These are phyloP conservation scores for Atta colombica DNA, from an alignment of 1,140 invertebrate species.

Conservation along the genomic window DNA sequence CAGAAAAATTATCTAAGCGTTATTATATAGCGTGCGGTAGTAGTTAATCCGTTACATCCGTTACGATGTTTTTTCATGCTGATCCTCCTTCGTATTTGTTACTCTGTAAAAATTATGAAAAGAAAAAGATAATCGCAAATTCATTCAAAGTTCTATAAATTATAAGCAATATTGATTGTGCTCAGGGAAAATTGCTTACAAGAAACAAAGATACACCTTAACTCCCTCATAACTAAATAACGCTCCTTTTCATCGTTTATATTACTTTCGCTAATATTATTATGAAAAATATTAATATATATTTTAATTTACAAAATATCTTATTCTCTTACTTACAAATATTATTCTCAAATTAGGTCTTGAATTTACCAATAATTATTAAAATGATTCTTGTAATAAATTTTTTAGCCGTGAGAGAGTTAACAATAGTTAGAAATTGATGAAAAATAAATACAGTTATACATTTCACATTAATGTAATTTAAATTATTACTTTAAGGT, in stretches of 20 bases:
- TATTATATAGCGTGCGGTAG: background rate
- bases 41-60: slow-evolving; percentile 10
- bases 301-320: background rate
- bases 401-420: background rate
- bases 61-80: background rate
- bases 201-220: background rate
- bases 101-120: slow-evolving; percentile 72
- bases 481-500: background rate
- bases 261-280: background rate
- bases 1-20: slow-evolving; percentile 13
- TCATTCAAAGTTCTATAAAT: slow-evolving; percentile 30
- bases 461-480: slow-evolving; percentile 7
- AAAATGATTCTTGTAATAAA: background rate
- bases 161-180: slow-evolving; percentile 23
- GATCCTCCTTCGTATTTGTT: slow-evolving; percentile 29
- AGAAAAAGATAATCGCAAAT: slow-evolving; percentile 20
- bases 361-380: background rate
- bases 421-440: background rate
- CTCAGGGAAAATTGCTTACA: slow-evolving; percentile 2
- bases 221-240: background rate
- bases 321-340: background rate
- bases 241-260: background rate
- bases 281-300: no score
- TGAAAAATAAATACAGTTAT: background rate
- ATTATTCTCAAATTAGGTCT: background rate